Conservation (phyloP, 1,140 invertebrate genomes). For the Platyscapa corneri region DNA sequence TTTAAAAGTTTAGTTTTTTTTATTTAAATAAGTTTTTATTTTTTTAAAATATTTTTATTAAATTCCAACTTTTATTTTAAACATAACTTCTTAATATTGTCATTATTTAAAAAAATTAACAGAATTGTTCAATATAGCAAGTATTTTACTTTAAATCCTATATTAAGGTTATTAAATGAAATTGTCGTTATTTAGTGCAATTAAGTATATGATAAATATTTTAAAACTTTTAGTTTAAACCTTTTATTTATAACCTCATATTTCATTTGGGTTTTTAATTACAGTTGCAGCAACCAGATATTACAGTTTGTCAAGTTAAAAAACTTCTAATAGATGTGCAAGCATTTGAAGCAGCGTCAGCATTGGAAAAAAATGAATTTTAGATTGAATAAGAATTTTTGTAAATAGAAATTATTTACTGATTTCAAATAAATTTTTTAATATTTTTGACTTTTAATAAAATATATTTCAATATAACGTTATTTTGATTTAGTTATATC, state of each 20-base stretch:
- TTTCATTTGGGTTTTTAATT: neutral
- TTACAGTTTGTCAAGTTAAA: conserved; percentile 42
- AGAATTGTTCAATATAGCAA: too few species aligned
- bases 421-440: neutral
- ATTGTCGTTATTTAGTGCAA: too few species aligned
- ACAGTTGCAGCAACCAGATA: conserved; percentile 41
- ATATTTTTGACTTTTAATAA: neutral
- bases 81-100: too few species aligned
- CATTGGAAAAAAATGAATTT: conserved; percentile 12
- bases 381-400: neutral
- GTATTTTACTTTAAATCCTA: too few species aligned
- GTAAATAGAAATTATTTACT: neutral
- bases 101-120: too few species aligned
- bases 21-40: too few species aligned
- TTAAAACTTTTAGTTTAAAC: neutral
- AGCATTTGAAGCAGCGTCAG: conserved; percentile 37
- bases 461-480: neutral
- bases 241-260: neutral
- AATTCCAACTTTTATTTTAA: too few species aligned
- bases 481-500: too few species aligned
- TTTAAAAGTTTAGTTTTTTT: too few species aligned
- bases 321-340: conserved; percentile 28
- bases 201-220: too few species aligned
- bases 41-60: too few species aligned
- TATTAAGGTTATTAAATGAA: too few species aligned